Evolutionary conservation across 2,888 invertebrate genomes (phyloP), one percentile per base, ranked within the genome.

Genomic region (Pollenia griseotomentosa): DNA sequence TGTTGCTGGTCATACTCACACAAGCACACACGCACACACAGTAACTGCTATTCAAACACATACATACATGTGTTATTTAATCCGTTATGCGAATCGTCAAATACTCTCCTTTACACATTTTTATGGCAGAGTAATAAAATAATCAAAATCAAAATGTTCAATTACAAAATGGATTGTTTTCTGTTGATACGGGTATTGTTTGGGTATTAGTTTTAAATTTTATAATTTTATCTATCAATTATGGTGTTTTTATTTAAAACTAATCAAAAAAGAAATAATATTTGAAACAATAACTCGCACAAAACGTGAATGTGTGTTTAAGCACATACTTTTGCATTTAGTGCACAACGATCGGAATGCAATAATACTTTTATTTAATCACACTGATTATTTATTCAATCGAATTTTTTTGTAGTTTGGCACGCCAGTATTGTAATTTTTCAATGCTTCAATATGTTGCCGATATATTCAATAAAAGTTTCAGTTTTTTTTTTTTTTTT

Each of bases 391-490:
- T 46, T 44, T 14, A 12, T 66, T 46, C 7, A 63, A 19, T 48
- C 11, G 23, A 44, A 46, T 55, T 42, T 46, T 66, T 42, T 14
- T 73, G 14, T 61, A 61, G 14, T 44, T n/a, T 42, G 66, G 53
- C 57, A 42, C 57, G 71, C 23, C 65, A 73, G 40, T 44, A 59
- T n/a, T 59, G 53, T 59, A 55, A 48, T 77, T 82, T 77, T 57
- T 63, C 42, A 40, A 57, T 44, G 78, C 65, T 55, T 53, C 71
- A 66, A 23, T 71, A 65, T 44, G n/a, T 57, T 23, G 23, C 44
- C 19, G 44, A 57, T 33, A 59, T 23, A 57, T 19, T 57, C 19
- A 57, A 57, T 57, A 4, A 2, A 57, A 53, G 16, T n/a, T 53
- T 16, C 0, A n/a, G 9, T 53, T n/a, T 3, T 19, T 57, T 23